Evolutionary conservation across 2,888 invertebrate species (phyloP), one percentile per base, ranked within the genome.

Genomic region (Aphrophora alni): DNA sequence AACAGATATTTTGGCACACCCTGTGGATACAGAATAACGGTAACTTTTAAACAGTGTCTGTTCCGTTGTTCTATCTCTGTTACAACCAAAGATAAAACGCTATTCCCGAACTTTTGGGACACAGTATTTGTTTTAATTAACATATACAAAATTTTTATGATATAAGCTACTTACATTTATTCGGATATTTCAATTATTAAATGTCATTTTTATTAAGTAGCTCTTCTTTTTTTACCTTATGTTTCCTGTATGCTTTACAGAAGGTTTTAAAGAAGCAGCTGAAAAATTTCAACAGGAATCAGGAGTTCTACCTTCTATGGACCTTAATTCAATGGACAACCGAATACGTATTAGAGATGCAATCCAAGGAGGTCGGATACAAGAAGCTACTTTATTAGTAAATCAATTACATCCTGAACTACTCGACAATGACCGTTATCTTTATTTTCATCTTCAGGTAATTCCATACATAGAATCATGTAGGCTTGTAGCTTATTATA

Each of bases 271-370:
- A 89, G 99, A 99, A 88, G 98, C 98, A 3, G 98, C 98, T 0
- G 94, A 98, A 85, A 98, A 98, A 88, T 98, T 99, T 88, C 95
- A 97, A 88, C 92, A 95, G 86, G 99, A 99, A 88, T 97, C 98
- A 7, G 98, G 98, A 0, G 91, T 96, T 0, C 92, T 92, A 77
- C 95, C 95, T 0, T 91, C 92, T 0, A 91, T 95, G 38, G 95
- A 96, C 85, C 88, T 96, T 25, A 95, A 95, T 86, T 95, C 96
- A 0, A 89, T 98, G 82, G 98, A 98, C 86, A 96, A 98, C 86
- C 91, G 97, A 84, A 97, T 97, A 86, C 92, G 95, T 88, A 98
- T 99, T 85, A 91, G 98, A 75, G 97, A 97, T 87, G 97, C 97
- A 0, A 97, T 99, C 74, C 97, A 98, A 88, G 94, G 92, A 85